phyloP scores from a whole-genome alignment of 2,888 invertebrate species.

The Chymomyza amoena region DNA sequence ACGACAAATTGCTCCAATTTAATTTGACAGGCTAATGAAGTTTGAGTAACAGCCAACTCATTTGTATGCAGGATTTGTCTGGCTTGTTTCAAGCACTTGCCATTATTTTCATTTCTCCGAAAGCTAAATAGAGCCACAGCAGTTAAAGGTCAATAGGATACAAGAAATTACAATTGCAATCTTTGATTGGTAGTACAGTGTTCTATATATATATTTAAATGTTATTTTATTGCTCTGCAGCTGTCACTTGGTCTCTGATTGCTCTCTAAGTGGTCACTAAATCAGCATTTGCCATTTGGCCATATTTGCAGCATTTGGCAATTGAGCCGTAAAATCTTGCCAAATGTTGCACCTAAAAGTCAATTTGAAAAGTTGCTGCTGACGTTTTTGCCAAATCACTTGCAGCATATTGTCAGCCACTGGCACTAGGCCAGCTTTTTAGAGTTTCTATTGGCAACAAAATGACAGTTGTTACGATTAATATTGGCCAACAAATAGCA shows the following conservation, averaged over 20 bases:
- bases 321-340: background rate
- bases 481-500: background rate
- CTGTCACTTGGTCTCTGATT: constrained; percentile 72
- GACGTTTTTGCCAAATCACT: constrained; percentile 16
- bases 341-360: constrained; percentile 59
- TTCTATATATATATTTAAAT: constrained; percentile 45
- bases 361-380: constrained; percentile 31
- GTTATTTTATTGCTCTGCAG: constrained; percentile 55
- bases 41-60: constrained; percentile 16
- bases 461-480: background rate
- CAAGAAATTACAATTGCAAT: constrained; percentile 17
- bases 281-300: constrained; percentile 57
- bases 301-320: constrained; percentile 58
- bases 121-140: constrained; percentile 2
- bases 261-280: constrained; percentile 50
- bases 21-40: constrained; percentile 38
- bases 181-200: constrained; percentile 35
- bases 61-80: constrained; percentile 22
- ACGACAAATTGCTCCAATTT: constrained; percentile 15
- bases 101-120: background rate
- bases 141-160: constrained; percentile 19
- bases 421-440: background rate
- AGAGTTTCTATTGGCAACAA: background rate
- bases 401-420: background rate
- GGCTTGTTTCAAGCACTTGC: constrained; percentile 18